Conservation (phyloP, 2,113 vertebrate genomes). For the Limanda limanda region DNA sequence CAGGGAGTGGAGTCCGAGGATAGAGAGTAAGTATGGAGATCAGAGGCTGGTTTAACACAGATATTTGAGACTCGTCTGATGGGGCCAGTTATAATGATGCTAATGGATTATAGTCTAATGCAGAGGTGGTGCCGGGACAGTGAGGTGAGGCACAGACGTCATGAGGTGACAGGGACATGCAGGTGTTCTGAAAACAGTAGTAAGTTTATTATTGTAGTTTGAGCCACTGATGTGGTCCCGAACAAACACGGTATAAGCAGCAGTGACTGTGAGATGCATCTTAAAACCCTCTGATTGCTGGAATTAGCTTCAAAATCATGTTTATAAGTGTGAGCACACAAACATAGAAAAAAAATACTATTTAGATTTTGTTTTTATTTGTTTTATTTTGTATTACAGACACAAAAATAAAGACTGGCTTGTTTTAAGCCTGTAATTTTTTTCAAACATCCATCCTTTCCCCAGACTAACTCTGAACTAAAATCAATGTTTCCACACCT, state of each 20-base stretch:
- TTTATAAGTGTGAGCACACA: too few relatives aligned
- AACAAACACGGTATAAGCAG: background rate
- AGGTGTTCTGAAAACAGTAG: background rate
- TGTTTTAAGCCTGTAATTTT: background rate
- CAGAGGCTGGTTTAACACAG: background rate
- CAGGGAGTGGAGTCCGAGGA: background rate
- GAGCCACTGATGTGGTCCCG: background rate
- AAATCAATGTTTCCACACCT: background rate
- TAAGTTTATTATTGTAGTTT: background rate
- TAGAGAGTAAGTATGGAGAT: background rate
- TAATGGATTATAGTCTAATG: background rate
- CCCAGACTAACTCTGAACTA: background rate
- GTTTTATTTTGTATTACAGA: too few relatives aligned
- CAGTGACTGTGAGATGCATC: background rate
- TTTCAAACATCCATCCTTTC: background rate
- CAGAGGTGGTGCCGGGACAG: background rate
- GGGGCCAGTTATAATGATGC: background rate
- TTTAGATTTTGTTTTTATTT: too few relatives aligned
- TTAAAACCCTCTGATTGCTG: background rate
- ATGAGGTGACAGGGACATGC: background rate
- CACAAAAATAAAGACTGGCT: too few relatives aligned
- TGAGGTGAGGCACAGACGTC: background rate
- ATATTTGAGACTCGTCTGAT: background rate
- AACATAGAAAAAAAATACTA: too few relatives aligned
- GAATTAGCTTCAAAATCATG: background rate